These are phyloP conservation scores for Synchiropus splendidus DNA, from an alignment of 2,113 vertebrate genomes.

Conservation along the genomic window DNA sequence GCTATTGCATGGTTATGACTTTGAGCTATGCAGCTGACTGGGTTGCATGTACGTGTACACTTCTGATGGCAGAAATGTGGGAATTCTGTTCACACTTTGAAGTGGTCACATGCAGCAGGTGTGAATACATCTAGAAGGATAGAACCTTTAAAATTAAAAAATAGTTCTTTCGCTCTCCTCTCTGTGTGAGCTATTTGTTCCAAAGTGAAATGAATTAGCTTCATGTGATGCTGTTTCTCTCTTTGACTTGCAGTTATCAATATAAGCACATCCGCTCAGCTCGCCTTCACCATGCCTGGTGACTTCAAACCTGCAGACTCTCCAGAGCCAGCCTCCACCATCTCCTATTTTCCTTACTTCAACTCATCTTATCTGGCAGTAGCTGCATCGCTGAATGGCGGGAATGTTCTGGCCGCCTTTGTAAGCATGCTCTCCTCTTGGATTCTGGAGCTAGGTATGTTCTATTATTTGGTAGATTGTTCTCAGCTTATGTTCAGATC, in stretches of 20 bases:
- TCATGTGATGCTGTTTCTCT: neutral
- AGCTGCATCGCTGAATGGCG: slow-evolving; percentile 89
- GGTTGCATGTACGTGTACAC: no score
- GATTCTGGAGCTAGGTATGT: slow-evolving; percentile 82
- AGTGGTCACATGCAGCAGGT: no score
- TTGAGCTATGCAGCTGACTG: no score
- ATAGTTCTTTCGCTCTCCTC: no score
- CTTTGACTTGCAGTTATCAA: slow-evolving; percentile 73
- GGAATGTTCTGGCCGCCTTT: slow-evolving; percentile 81
- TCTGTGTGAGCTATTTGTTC: no score
- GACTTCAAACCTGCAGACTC: slow-evolving; percentile 72
- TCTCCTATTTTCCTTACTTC: slow-evolving; percentile 86
- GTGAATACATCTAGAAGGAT: no score
- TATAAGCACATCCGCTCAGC: slow-evolving; percentile 89
- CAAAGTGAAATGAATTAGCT: no score
- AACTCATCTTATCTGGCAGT: slow-evolving; percentile 76
- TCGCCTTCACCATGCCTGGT: slow-evolving; percentile 74
- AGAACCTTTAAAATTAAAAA: no score
- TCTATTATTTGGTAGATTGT: neutral
- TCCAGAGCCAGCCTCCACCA: slow-evolving; percentile 65
- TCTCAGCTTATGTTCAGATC: no score
- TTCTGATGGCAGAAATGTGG: no score
- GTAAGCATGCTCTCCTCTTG: slow-evolving; percentile 78
- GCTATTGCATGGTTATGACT: no score
- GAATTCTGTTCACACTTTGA: no score